Evolutionary conservation across 2,113 vertebrate species (phyloP), one percentile per base, ranked within the genome.

Genomic region (Herpetotheres cachinnans): DNA sequence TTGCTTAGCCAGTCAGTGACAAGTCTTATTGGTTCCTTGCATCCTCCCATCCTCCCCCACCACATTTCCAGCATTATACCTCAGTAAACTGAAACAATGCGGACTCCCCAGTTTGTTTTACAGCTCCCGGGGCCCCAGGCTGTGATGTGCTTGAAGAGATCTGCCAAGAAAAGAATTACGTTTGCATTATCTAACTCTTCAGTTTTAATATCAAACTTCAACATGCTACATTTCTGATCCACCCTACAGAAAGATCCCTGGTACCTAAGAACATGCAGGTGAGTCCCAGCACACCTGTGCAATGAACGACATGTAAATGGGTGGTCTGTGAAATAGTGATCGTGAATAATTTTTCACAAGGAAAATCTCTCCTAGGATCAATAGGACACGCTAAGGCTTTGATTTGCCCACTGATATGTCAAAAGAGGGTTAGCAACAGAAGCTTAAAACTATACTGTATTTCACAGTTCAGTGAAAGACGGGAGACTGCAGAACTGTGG

Each of bases 1-100:
- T 46, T 50, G 55, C 46, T 92, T 22, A 63, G 69, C 38, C 50
- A 78, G 58, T 65, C 91, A 89, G 34, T 58, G 47, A 44, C 44
- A 89, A 25, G 36, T 82, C 52, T 79, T 49, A 46, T 4, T 10
- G 7, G 11, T 36, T 89, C 54, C 27, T 32, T 58, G 34, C 61
- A 95, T 74, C 71, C 80, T 87, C 72, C 90, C 62, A 81, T 61
- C 82, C 49, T 67, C 59, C 61, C 90, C 44, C 25, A 40, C 22
- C 54, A n/a, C n/a, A 16, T 22, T 67, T 73, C 86, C 52, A 91
- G 82, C 30, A 66, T 66, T 83, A 58, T 98, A 98, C 98, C 98
- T 98, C 98, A 93, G 98, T 98, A 96, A 99, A 98, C 94, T 99
- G 98, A 97, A 99, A 98, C 89, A 98, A 95, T 46, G 98, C 97